Base-by-base conservation (phyloP, 2,113 vertebrate genomes). In the Indicator indicator region DNA sequence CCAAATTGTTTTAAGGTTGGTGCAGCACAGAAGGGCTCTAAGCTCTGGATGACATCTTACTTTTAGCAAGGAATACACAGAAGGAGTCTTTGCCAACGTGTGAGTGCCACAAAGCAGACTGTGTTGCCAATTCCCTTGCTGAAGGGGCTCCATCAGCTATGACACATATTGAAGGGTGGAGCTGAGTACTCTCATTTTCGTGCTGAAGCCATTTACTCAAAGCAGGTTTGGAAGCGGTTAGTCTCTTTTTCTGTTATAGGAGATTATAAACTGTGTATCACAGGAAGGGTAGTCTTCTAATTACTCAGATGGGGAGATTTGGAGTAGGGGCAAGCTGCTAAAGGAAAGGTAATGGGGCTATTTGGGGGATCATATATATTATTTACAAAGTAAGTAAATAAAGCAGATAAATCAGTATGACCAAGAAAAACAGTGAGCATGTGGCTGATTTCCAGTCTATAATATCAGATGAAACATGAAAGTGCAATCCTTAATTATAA, bases 401-500 rank as follows among this genome's bases (percentile, higher is more conserved):
- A 91, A 95, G 74, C 52, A 90, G 76, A 91, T 89, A 93, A 92
- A 93, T 94, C 89, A 60, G 84, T 77, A 79, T 76, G 94, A 96
- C 91, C 90, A 96, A 96, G 96, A 93, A 96, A 94, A 92, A 95
- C 71, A 91, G 95, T 87, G 96, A 97, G 88, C 83, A 95, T 69
- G 84, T 88, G 93, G 79, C 71, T 94, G 75, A 96, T 97, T 97
- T 97, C 96, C 96, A 97, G 97, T 97, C 97, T 98, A 97, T 98
- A 95, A 91, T 95, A 97, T 97, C 94, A 97, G 97, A 96, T 62
- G 82, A 96, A 98, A 98, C 98, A 98, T 98, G 97, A 98, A 98
- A 98, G 98, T 97, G 93, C 95, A 97, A 96, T 86, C 93, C 97
- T 97, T 98, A 98, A 98, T 98, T 98, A 98, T 97, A 97, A 96